These are phyloP conservation scores for Heliconius hortense DNA, from an alignment of 2,888 invertebrate genomes.

Conservation along the genomic window DNA sequence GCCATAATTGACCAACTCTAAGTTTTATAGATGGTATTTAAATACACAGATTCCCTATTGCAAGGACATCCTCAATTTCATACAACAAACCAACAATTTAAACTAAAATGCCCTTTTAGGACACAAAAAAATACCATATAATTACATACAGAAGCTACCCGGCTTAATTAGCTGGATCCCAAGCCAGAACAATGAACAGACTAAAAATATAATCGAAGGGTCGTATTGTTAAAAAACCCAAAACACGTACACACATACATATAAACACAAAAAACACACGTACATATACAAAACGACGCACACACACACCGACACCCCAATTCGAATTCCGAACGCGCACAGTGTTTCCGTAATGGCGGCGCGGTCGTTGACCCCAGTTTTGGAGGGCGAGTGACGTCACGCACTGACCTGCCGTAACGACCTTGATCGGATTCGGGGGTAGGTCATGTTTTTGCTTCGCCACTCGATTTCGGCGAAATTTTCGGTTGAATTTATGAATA, in stretches of 20 bases:
- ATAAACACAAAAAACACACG: slow-evolving; percentile 55
- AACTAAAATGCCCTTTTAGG: not conserved
- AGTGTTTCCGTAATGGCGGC: slow-evolving; percentile 77
- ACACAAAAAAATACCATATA: not conserved
- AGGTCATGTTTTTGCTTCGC: slow-evolving; percentile 33
- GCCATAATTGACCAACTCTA: too few species aligned
- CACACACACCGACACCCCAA: slow-evolving; percentile 56
- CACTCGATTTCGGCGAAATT: slow-evolving; percentile 15
- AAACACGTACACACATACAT: slow-evolving; percentile 55
- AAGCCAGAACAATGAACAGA: slow-evolving; percentile 42
- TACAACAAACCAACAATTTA: not conserved
- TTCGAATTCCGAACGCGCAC: slow-evolving; percentile 79
- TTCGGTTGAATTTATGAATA: not conserved
- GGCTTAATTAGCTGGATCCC: slow-evolving; percentile 21
- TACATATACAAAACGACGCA: slow-evolving; percentile 5
- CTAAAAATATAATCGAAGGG: slow-evolving; percentile 43
- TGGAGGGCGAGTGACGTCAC: slow-evolving; percentile 80
- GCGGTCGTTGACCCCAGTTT: slow-evolving; percentile 73
- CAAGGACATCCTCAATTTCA: not conserved
- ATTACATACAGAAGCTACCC: slow-evolving; percentile 18
- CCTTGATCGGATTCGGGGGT: slow-evolving; percentile 62
- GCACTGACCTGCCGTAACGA: slow-evolving; percentile 75
- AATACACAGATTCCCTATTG: not conserved
- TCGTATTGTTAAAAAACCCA: slow-evolving; percentile 48
- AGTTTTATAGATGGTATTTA: not conserved